These are phyloP conservation scores for Xiphophorus couchianus DNA, from an alignment of 2,113 vertebrate species.

Conservation along the genomic window DNA sequence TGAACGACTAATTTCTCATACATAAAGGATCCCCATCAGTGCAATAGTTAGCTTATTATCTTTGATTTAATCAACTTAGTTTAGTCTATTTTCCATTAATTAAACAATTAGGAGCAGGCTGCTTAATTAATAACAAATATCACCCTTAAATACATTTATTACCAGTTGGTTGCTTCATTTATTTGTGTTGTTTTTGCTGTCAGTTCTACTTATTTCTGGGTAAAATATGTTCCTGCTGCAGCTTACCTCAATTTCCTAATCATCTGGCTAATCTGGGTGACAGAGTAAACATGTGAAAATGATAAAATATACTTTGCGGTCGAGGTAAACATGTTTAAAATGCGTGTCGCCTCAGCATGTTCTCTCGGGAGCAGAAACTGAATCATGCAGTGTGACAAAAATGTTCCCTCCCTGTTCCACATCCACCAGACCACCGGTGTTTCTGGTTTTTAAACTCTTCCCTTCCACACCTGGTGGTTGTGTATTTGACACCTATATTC, in stretches of 20 bases:
- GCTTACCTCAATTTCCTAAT: neutral
- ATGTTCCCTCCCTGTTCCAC: neutral
- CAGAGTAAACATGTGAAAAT: neutral
- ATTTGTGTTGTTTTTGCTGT: no score
- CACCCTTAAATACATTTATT: no score
- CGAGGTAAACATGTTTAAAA: neutral
- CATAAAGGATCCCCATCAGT: neutral
- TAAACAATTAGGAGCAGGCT: no score
- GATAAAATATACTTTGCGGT: neutral
- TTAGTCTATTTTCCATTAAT: no score
- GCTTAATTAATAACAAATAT: no score
- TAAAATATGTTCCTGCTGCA: neutral
- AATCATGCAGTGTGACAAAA: neutral
- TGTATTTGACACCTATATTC: constrained; percentile 53
- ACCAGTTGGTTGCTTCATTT: no score
- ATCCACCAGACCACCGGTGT: neutral
- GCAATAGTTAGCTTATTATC: neutral
- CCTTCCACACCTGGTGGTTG: constrained; percentile 36
- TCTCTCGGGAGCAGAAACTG: neutral
- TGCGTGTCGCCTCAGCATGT: neutral
- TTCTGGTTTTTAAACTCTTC: constrained; percentile 11
- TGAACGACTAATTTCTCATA: neutral
- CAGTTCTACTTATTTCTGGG: neutral
- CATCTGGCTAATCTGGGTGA: neutral
- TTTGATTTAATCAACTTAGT: no score